Conservation (phyloP, 1,140 invertebrate species). For the Heliothis virescens region DNA sequence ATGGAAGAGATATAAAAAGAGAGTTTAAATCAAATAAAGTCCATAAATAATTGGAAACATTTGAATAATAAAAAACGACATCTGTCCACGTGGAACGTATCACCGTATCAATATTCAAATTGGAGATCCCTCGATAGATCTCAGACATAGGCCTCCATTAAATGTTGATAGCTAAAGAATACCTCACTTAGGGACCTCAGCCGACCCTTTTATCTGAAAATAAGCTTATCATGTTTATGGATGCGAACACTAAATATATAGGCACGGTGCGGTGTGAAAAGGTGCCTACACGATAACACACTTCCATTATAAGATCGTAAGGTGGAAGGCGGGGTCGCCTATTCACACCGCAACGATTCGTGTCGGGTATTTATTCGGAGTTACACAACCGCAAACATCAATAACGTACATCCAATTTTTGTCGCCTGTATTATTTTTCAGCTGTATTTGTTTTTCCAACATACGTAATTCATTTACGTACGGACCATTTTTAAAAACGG, state of each 20-base stretch:
- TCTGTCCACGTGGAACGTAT: conserved; percentile 60
- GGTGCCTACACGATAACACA: conserved; percentile 61
- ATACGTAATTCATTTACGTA: background rate
- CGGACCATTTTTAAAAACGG: background rate
- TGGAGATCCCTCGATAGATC: conserved; percentile 75
- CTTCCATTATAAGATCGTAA: conserved; percentile 63
- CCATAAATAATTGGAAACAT: conserved; percentile 47
- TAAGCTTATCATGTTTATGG: conserved; percentile 82
- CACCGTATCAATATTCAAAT: conserved; percentile 81
- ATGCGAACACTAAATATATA: conserved; percentile 66
- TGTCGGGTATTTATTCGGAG: conserved; percentile 32
- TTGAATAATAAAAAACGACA: conserved; percentile 66
- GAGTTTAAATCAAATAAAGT: background rate
- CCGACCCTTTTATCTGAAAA: conserved; percentile 81
- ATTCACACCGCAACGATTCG: conserved; percentile 46
- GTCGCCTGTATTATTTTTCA: background rate
- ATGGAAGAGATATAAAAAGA: background rate
- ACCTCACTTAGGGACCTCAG: conserved; percentile 74
- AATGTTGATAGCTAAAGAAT: conserved; percentile 80
- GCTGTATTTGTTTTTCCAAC: conserved; percentile 1
- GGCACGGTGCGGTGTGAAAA: conserved; percentile 58
- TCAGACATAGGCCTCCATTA: conserved; percentile 79
- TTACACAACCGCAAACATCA: conserved; percentile 42
- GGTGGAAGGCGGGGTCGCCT: conserved; percentile 37
- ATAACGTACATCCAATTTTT: conserved; percentile 39